These are phyloP conservation scores for Caenorhabditis inopinata DNA, from an alignment of 1,140 invertebrate species.

Conservation along the genomic window DNA sequence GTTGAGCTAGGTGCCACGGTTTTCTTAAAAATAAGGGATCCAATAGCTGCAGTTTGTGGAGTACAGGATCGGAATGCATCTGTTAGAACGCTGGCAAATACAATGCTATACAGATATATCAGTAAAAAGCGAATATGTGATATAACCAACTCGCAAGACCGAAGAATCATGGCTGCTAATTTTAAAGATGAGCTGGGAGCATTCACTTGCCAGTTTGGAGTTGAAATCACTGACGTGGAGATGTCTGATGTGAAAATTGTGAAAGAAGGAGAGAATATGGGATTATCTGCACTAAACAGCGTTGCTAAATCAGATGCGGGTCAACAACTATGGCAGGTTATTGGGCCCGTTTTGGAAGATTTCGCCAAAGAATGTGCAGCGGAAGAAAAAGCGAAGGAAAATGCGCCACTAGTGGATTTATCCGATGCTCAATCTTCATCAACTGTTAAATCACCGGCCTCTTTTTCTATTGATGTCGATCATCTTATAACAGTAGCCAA, in stretches of 20 bases:
- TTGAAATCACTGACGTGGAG: constrained; percentile 51
- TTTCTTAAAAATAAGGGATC: constrained; percentile 46
- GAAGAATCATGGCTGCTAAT: constrained; percentile 46
- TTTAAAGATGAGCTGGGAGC: constrained; percentile 49
- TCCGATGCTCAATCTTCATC: background rate
- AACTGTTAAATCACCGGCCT: background rate
- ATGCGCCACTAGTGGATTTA: constrained; percentile 7
- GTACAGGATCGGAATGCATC: constrained; percentile 49
- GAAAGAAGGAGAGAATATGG: constrained; percentile 53
- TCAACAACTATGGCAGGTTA: constrained; percentile 43
- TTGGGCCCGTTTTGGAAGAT: constrained; percentile 40
- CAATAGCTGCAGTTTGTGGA: constrained; percentile 45
- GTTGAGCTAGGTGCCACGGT: constrained; percentile 53
- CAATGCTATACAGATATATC: constrained; percentile 51
- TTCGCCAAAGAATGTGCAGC: constrained; percentile 38
- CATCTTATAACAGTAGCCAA: constrained; percentile 32
- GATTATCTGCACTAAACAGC: constrained; percentile 37
- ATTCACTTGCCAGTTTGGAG: constrained; percentile 48
- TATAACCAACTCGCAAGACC: constrained; percentile 43
- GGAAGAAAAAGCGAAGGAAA: constrained; percentile 25
- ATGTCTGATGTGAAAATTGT: constrained; percentile 51
- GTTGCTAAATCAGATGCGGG: constrained; percentile 50
- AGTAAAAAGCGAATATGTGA: constrained; percentile 50
- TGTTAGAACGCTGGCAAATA: constrained; percentile 46
- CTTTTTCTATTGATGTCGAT: constrained; percentile 37